Evolutionary conservation across 2,888 invertebrate genomes (phyloP), one percentile per base, ranked within the genome.

Genomic region (Cyclophora punctaria): DNA sequence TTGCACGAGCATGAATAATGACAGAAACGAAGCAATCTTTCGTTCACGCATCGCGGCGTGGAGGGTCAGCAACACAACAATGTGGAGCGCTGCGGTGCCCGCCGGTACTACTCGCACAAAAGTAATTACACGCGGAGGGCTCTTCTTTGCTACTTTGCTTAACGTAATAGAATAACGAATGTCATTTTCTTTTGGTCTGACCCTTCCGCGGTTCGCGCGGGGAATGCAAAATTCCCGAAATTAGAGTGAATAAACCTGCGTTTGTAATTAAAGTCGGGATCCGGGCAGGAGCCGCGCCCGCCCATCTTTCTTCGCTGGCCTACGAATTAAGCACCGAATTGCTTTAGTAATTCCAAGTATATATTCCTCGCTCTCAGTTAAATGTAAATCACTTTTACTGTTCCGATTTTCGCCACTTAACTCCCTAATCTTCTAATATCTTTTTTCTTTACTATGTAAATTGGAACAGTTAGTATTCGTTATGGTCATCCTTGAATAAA

Each of bases 271-370:
- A 87, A 88, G 73, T 73, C 73, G 82, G 81, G 80, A 67, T 76
- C 73, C 71, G 71, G 69, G 69, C 69, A 69, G 71, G 71, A 68
- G 71, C 70, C 64, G 69, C 72, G 77, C 70, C 80, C 78, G 74
- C 79, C 87, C 84, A 86, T 87, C 83, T 80, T 85, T 87, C 87
- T 87, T 85, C 76, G 77, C 77, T 78, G 79, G 85, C 80, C 87
- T 78, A 80, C 85, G 86, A 87, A 86, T 88, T 87, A 88, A 86
- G 80, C 81, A 84, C 80, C 78, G 83, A 83, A 88, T 86, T 81
- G 83, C 85, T 87, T 80, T 74, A 76, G 86, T 86, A 86, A 85
- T 86, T 83, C 80, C 68, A 83, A 80, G 84, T 84, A 84, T 83
- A 86, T 86, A 83, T 86, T 84, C 83, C 75, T 78, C 73, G 80